These are phyloP conservation scores for Drosophila takahashii DNA, from an alignment of 1,140 invertebrate species.

Conservation along the genomic window DNA sequence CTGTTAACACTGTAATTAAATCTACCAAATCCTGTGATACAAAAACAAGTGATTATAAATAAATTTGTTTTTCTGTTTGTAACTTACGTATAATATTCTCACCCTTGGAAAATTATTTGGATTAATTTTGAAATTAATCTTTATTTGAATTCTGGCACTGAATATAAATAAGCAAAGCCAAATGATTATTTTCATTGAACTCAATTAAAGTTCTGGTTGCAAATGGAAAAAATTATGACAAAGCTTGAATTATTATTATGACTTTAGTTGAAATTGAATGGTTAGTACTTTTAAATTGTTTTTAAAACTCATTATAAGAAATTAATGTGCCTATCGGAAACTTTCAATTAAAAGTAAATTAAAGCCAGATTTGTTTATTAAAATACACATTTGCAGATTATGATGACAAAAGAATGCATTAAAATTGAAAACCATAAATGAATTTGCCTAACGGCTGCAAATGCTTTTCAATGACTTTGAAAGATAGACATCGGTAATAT, in stretches of 20 bases:
- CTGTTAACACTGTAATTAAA: constrained; percentile 1
- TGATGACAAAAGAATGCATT: background rate
- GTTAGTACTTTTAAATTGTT: constrained; percentile 31
- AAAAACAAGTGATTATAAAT: background rate
- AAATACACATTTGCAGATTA: constrained; percentile 3
- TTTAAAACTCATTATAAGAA: constrained; percentile 18
- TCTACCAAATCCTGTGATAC: constrained; percentile 1
- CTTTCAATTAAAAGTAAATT: constrained; percentile 2
- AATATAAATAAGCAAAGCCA: constrained; percentile 8
- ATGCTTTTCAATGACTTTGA: background rate
- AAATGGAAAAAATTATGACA: constrained; percentile 11
- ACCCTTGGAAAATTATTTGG: background rate
- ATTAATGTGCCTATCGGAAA: background rate
- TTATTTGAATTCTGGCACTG: background rate
- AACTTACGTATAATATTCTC: too few species aligned
- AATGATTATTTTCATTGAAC: background rate
- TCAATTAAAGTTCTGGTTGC: constrained; percentile 10
- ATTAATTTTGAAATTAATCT: background rate
- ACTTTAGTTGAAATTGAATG: constrained; percentile 29
- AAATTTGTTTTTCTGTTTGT: background rate
- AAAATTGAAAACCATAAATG: background rate
- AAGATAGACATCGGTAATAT: background rate
- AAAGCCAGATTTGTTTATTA: background rate
- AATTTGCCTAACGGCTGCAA: background rate
- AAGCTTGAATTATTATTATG: constrained; percentile 28